Evolutionary conservation across 2,888 invertebrate genomes (phyloP).

Genomic region (Pristionchus exspectatus): DNA sequence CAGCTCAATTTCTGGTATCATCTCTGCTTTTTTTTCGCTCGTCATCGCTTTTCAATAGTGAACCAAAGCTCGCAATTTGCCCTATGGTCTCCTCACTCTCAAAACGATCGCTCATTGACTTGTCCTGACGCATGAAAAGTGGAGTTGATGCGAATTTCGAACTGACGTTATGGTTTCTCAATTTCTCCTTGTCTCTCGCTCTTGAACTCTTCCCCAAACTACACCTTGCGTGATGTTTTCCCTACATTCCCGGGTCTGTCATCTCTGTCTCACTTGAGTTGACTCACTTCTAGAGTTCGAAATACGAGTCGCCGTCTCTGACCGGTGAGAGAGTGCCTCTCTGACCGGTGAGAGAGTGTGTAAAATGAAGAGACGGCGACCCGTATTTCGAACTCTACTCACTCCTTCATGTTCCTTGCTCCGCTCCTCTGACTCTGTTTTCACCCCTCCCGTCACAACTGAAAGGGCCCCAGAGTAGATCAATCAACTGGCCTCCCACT

Average conservation of each 20-base stretch:
- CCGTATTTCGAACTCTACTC: no score
- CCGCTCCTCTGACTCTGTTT: not conserved
- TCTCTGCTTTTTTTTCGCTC: not conserved
- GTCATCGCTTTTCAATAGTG: not conserved
- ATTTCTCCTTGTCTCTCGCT: not conserved
- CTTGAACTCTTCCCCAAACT: not conserved
- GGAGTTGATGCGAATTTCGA: not conserved
- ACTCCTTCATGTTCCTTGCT: not conserved
- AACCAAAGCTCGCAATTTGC: not conserved
- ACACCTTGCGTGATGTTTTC: conserved; percentile 23
- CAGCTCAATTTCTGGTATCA: not conserved
- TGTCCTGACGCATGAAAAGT: not conserved
- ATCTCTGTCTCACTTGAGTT: not conserved
- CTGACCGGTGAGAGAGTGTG: no score
- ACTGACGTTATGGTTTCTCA: not conserved
- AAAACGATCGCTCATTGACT: not conserved
- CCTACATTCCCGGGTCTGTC: not conserved
- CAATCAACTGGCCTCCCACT: conserved; percentile 24
- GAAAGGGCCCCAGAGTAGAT: conserved; percentile 12
- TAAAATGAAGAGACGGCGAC: no score
- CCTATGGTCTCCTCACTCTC: not conserved
- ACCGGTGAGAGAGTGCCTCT: no score
- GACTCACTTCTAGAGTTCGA: not conserved
- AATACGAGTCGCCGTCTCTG: no score
- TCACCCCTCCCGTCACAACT: conserved; percentile 17